A percentile compares a stretch with the other conserved stretches of the same genome.
These are phyloP conservation scores for Lateolabrax maculatus DNA, from an alignment of 2,797 vertebrate genomes.

Conservation along the genomic window DNA sequence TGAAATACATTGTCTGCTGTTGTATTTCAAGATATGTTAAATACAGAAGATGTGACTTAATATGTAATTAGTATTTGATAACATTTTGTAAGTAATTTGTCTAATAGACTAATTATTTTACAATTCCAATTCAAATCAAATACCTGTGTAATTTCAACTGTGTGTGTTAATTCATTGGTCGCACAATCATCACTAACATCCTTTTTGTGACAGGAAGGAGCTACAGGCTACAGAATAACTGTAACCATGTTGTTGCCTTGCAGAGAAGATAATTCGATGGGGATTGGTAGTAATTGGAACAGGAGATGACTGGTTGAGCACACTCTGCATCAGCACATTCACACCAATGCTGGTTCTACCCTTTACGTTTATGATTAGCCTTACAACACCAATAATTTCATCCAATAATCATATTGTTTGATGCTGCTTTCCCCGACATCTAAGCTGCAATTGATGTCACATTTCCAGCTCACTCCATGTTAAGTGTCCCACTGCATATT, in stretches of 20 bases:
- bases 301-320: slow-evolving; percentile 1
- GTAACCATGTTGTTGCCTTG: not conserved
- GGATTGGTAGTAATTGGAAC: not conserved
- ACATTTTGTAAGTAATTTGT: not conserved
- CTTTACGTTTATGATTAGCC: slow-evolving; percentile 1
- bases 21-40: not conserved
- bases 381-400: slow-evolving; percentile 4
- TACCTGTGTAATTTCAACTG: not conserved
- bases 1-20: not conserved
- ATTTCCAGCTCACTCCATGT: slow-evolving; percentile 17
- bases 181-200: not conserved
- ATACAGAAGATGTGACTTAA: not conserved
- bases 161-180: not conserved
- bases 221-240: not conserved
- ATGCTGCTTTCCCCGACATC: slow-evolving; percentile 42
- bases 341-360: not conserved
- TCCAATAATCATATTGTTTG: slow-evolving; percentile 33
- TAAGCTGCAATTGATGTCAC: slow-evolving; percentile 43
- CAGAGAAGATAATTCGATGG: not conserved
- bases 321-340: not conserved
- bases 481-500: slow-evolving; percentile 38
- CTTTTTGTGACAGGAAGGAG: slow-evolving; percentile 6
- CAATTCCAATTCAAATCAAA: not conserved
- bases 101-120: no score
- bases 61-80: not conserved